Conservation (phyloP, 2,797 vertebrate species). For the Sebastes aleutianus region DNA sequence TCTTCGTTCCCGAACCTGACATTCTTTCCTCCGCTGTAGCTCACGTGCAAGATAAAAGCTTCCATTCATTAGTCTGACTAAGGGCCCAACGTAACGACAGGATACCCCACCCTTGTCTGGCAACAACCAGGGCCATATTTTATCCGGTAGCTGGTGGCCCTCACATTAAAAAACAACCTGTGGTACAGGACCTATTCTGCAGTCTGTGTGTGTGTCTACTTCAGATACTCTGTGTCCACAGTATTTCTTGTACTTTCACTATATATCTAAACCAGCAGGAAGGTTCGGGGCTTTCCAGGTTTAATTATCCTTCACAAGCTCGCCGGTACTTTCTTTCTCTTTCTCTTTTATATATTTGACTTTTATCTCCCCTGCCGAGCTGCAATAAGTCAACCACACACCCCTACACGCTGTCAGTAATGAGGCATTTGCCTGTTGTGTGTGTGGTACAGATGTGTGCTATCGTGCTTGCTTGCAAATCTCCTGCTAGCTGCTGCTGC, state of each 20-base stretch:
- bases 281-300: conserved; percentile 52
- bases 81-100: conserved; percentile 60
- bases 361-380: conserved; percentile 54
- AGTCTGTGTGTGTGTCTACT: conserved; percentile 10
- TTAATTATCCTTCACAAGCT: conserved; percentile 18
- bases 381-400: conserved; percentile 35
- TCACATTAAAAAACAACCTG: conserved; percentile 46
- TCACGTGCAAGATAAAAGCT: conserved; percentile 76
- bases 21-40: conserved; percentile 70
- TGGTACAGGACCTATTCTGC: conserved; percentile 5
- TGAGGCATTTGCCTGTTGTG: conserved; percentile 40
- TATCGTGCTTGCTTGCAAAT: conserved; percentile 24
- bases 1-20: conserved; percentile 49
- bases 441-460: conserved; percentile 36
- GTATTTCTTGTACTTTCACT: neutral
- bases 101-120: conserved; percentile 78
- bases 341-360: conserved; percentile 57
- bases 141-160: conserved; percentile 38
- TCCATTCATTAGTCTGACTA: conserved; percentile 75
- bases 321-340: conserved; percentile 48
- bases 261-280: neutral
- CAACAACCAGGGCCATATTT: conserved; percentile 58
- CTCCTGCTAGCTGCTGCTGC: conserved; percentile 14
- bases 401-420: conserved; percentile 43
- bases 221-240: conserved; percentile 9